Evolutionary conservation across 1,140 invertebrate genomes (phyloP), one percentile per base, ranked within the genome.

Genomic region (Agraylea sexmaculata): DNA sequence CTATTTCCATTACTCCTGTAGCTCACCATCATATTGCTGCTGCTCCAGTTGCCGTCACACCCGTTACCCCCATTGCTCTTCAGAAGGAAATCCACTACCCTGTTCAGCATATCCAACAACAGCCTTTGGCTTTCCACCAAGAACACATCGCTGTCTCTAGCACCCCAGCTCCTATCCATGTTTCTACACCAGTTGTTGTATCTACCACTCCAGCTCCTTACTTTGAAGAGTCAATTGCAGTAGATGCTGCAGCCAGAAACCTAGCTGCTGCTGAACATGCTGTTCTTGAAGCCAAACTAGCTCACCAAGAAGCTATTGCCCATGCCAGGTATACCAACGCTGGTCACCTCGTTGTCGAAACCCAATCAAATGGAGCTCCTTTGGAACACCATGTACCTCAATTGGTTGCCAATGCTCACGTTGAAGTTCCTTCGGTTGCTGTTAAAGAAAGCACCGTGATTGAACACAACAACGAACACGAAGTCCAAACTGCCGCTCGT

Each of bases 161-260:
- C 5, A 49, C 47, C 29, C 40, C 47, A 13, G 39, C 49, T 21
- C 52, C 56, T 7, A n/a, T 44, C 7, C 51, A 46, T 15, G 54
- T 50, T 8, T 45, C 52, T 0, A 53, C 53, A 1, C 33, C 46
- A 1, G 32, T 41, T 3, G 5, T 45, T 4, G 23, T 51, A 6
- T 47, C 54, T 20, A 45, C 55, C 2, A 49, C 50, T 11, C 38
- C 53, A n/a, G 19, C 16, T 20, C 46, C 40, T 35, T 46, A 43
- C 17, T 43, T 36, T 15, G 19, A 33, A 13, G 63, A 64, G 42
- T 49, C 52, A 4, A 49, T 64, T 2, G 53, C 58, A 2, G 52
- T 66, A 1, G 62, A 66, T 27, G 46, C 58, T 2, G 57, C 62
- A 12, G 60, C 62, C 42, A 41, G 35, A 22, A 19, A 43, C 51